These are phyloP conservation scores for Drosophila arizonae DNA, from an alignment of 1,140 invertebrate species.

Conservation along the genomic window DNA sequence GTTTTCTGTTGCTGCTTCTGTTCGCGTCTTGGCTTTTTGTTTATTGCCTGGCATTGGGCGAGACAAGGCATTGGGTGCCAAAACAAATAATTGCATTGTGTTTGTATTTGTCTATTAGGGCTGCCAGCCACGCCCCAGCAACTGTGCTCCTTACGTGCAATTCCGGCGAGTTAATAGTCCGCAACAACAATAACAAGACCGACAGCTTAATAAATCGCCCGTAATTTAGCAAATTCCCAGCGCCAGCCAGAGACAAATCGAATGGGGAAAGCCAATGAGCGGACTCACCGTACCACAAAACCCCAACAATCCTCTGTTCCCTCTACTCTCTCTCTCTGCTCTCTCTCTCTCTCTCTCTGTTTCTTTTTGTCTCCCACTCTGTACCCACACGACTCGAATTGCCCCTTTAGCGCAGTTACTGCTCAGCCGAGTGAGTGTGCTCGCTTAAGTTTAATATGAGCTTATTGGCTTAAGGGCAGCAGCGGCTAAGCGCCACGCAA, in stretches of 20 bases:
- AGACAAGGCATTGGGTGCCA: constrained; percentile 1
- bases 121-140: constrained; percentile 26
- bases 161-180: constrained; percentile 64
- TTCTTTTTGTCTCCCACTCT: background rate
- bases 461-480: constrained; percentile 65
- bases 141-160: constrained; percentile 54
- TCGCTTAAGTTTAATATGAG: constrained; percentile 64
- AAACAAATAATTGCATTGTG: constrained; percentile 68
- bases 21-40: too few relatives aligned
- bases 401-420: constrained; percentile 12
- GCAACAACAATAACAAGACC: constrained; percentile 34
- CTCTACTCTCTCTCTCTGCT: background rate
- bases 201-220: constrained; percentile 53
- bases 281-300: background rate
- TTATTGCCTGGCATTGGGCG: too few relatives aligned
- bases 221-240: constrained; percentile 65
- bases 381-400: background rate
- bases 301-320: background rate
- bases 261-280: constrained; percentile 33
- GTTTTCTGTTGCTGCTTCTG: constrained; percentile 3
- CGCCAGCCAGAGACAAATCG: constrained; percentile 48
- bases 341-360: too few relatives aligned
- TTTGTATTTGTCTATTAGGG: constrained; percentile 58
- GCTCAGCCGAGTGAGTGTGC: constrained; percentile 17
- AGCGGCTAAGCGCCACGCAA: constrained; percentile 7